Percentiles rank a stretch among this genome's conserved stretches.
These are phyloP conservation scores for Tichodroma muraria DNA, from an alignment of 2,113 vertebrate species.

Conservation along the genomic window DNA sequence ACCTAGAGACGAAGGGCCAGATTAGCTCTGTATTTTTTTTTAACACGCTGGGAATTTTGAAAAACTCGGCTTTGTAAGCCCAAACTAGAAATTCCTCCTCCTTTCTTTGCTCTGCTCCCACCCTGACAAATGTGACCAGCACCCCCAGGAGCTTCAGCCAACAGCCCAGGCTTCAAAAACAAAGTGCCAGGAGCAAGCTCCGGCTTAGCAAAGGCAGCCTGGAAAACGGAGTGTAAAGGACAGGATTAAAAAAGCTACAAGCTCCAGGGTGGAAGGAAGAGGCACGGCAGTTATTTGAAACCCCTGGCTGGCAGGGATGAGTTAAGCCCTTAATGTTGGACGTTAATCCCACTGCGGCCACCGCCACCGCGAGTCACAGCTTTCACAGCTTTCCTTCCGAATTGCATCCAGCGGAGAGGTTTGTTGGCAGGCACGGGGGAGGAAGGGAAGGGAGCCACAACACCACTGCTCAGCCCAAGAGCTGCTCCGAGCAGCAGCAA, in stretches of 20 bases:
- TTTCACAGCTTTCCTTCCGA: background rate
- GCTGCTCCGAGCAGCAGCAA: background rate
- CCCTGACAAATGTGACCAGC: background rate
- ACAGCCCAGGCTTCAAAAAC: background rate
- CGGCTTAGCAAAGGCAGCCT: background rate
- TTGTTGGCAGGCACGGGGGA: background rate
- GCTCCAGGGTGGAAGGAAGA: background rate
- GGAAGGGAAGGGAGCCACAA: background rate
- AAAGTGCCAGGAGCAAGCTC: background rate
- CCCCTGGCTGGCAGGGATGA: background rate
- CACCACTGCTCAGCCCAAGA: background rate
- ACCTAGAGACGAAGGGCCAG: slow-evolving; percentile 19
- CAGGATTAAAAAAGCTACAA: background rate
- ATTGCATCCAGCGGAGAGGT: background rate
- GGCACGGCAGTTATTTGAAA: background rate
- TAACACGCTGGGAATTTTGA: background rate
- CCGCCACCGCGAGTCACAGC: background rate
- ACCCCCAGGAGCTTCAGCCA: background rate
- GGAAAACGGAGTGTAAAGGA: background rate
- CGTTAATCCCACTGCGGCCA: background rate
- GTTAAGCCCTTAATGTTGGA: background rate
- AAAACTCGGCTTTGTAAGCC: background rate
- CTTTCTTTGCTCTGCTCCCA: background rate
- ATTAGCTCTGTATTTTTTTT: background rate
- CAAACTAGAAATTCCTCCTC: background rate